Conservation (phyloP, 2,797 vertebrate species). For the Dryobates pubescens region DNA sequence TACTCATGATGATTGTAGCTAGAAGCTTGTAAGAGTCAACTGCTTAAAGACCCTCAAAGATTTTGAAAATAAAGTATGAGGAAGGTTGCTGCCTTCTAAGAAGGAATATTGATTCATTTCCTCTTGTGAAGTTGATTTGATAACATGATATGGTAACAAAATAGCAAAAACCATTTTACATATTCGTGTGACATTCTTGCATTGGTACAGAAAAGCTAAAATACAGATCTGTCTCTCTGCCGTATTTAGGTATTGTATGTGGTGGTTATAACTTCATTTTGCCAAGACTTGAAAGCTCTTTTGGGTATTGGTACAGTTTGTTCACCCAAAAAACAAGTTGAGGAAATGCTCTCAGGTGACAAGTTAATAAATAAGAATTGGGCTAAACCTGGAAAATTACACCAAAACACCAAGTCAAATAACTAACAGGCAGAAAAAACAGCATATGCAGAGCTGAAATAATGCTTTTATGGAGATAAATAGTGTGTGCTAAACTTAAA, state of each 20-base stretch:
- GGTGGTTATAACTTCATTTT: not conserved
- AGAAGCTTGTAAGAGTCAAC: not conserved
- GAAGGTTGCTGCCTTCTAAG: not conserved
- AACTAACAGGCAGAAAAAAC: not conserved
- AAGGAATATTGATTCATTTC: not conserved
- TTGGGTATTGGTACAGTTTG: not conserved
- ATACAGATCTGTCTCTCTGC: not conserved
- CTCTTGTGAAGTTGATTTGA: not conserved
- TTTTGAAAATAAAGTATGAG: not conserved
- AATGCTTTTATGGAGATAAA: not conserved
- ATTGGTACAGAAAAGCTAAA: not conserved
- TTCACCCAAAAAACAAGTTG: not conserved
- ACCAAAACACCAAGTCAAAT: not conserved
- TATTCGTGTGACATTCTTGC: not conserved
- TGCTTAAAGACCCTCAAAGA: not conserved
- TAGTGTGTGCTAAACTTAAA: not conserved
- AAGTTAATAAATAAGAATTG: slow-evolving; percentile 13
- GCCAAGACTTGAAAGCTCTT: not conserved
- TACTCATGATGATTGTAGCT: not conserved
- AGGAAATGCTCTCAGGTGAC: not conserved
- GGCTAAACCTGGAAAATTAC: not conserved
- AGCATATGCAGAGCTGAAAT: not conserved
- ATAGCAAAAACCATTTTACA: not conserved
- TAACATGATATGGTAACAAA: not conserved
- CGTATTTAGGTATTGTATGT: not conserved